Percentiles rank a stretch among this genome's conserved stretches.
Conservation (phyloP, 2,797 vertebrate genomes). For the Pampus argenteus region DNA sequence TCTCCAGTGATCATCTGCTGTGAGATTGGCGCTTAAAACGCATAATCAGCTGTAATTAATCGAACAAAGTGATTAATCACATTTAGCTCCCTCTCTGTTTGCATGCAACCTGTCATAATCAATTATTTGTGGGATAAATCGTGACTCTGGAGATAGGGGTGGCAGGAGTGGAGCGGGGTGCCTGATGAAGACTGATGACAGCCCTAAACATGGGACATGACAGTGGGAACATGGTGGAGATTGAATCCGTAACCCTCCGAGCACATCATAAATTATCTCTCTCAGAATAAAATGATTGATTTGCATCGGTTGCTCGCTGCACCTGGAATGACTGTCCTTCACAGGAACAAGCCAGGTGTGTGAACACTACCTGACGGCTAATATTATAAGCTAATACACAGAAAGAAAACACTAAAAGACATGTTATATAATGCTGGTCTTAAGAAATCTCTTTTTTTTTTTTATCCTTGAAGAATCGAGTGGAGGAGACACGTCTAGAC, state of each 20-base stretch:
- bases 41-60: conserved; percentile 84
- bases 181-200: conserved; percentile 97
- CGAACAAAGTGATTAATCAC: conserved; percentile 92
- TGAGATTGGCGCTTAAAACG: conserved; percentile 76
- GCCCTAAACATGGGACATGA: conserved; percentile 89
- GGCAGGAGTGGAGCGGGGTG: conserved; percentile 86
- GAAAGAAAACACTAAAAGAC: conserved; percentile 48
- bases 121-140: conserved; percentile 94
- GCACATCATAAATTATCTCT: conserved; percentile 97
- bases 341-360: conserved; percentile 51
- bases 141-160: conserved; percentile 90
- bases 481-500: conserved; percentile 15
- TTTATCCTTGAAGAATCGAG: conserved; percentile 10
- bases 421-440: conserved; percentile 41
- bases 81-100: conserved; percentile 90
- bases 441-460: conserved; percentile 17
- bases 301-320: conserved; percentile 86
- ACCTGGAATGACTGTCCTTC: conserved; percentile 88
- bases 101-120: conserved; percentile 93
- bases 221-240: conserved; percentile 90
- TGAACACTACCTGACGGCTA: conserved; percentile 26
- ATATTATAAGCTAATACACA: conserved; percentile 36
- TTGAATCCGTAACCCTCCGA: conserved; percentile 94
- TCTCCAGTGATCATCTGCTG: conserved; percentile 68
- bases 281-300: conserved; percentile 96